Percentiles rank a stretch among this genome's conserved stretches.
Evolutionary conservation across 2,113 vertebrate species (phyloP).

Genomic region (Montifringilla adamsi): DNA sequence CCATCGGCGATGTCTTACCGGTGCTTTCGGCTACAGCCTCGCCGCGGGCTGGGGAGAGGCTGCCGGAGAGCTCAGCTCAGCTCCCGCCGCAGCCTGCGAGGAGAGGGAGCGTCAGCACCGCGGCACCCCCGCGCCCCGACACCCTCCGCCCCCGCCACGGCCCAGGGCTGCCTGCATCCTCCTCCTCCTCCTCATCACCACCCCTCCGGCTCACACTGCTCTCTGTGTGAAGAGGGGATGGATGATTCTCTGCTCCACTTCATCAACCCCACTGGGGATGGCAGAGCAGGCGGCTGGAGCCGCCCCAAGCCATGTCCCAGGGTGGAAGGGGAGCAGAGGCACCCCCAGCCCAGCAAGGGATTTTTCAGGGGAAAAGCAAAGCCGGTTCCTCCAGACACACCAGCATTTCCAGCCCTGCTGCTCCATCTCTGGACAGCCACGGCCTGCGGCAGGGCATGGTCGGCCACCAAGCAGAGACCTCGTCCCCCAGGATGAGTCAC

Average conservation of each 20-base stretch:
- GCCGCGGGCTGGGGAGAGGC: not conserved
- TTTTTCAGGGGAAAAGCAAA: not conserved
- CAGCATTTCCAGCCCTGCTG: not conserved
- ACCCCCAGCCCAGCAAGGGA: not conserved
- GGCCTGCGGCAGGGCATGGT: not conserved
- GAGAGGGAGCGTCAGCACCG: not conserved
- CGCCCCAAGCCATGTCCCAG: not conserved
- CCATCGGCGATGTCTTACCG: not conserved
- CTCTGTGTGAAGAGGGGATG: slow-evolving; percentile 46
- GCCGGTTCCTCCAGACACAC: not conserved
- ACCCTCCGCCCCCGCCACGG: not conserved
- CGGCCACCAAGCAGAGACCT: not conserved
- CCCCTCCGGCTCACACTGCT: not conserved
- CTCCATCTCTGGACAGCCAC: not conserved
- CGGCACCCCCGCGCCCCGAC: fast-evolving
- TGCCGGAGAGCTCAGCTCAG: not conserved
- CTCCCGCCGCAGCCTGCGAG: not conserved
- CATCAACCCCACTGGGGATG: not conserved
- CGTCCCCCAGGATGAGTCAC: not conserved
- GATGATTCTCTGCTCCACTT: slow-evolving; percentile 59
- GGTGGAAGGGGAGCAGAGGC: not conserved
- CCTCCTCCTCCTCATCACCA: not conserved
- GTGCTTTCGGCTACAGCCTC: not conserved
- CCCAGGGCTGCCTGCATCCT: not conserved
- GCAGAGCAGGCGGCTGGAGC: not conserved